These are phyloP conservation scores for Neodon shergylaensis DNA, from an alignment of 2,113 vertebrate genomes.

Conservation along the genomic window DNA sequence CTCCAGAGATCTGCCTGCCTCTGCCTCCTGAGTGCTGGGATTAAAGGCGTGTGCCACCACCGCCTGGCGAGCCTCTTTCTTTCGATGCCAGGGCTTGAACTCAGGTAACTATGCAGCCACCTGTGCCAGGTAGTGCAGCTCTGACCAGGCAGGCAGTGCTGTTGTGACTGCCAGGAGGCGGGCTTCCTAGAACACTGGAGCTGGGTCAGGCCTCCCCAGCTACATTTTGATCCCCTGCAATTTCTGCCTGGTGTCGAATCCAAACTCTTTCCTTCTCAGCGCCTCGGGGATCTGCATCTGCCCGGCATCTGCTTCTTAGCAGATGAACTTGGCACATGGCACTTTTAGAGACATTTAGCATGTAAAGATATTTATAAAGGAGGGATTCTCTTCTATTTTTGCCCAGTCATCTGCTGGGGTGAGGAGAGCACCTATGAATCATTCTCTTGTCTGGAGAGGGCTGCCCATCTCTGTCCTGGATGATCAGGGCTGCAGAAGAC, in stretches of 20 bases:
- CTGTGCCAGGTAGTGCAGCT: not conserved
- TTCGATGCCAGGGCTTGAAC: not conserved
- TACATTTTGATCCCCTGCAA: slow-evolving; percentile 23
- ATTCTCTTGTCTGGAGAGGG: slow-evolving; percentile 33
- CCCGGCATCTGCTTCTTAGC: slow-evolving; percentile 70
- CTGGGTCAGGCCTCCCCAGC: not conserved
- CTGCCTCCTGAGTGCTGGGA: too few relatives aligned
- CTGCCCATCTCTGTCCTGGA: not conserved
- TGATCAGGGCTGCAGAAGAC: not conserved
- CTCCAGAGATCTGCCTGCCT: too few relatives aligned
- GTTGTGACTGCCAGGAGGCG: too few relatives aligned
- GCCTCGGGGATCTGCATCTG: slow-evolving; percentile 68
- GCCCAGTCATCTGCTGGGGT: slow-evolving; percentile 70
- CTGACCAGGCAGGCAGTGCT: not conserved
- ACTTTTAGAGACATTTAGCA: slow-evolving; percentile 75
- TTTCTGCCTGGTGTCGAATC: slow-evolving; percentile 55
- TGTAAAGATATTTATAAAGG: slow-evolving; percentile 78
- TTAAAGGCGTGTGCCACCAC: too few relatives aligned
- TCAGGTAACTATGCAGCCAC: not conserved
- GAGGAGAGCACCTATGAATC: slow-evolving; percentile 48
- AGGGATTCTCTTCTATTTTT: slow-evolving; percentile 82
- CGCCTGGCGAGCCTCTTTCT: not conserved
- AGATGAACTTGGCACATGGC: slow-evolving; percentile 63
- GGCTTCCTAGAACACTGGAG: not conserved
- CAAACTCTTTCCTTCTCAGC: slow-evolving; percentile 59